These are phyloP conservation scores for Doryteuthis pealeii DNA, from an alignment of 1,140 invertebrate species.

Conservation along the genomic window DNA sequence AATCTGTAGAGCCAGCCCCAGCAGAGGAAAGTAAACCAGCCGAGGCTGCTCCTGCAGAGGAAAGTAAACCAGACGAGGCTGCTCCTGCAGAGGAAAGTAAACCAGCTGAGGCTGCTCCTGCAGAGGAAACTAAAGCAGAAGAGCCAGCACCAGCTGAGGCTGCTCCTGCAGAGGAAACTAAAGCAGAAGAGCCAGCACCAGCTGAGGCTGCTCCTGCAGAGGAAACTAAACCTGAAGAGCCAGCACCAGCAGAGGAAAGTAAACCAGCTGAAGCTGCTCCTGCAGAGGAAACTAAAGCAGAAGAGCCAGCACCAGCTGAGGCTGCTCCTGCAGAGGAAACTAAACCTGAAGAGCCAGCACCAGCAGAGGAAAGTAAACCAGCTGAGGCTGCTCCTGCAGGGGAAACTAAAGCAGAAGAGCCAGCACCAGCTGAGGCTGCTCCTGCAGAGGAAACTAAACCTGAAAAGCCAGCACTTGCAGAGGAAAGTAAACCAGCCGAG, in stretches of 20 bases:
- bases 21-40: neutral
- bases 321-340: too few relatives aligned
- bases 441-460: neutral
- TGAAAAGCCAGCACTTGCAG: neutral
- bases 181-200: neutral
- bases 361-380: too few relatives aligned
- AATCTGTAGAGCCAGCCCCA: neutral
- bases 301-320: too few relatives aligned
- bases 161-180: neutral
- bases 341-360: too few relatives aligned
- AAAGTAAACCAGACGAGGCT: neutral
- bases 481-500: neutral
- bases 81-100: too few relatives aligned
- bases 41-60: neutral
- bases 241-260: too few relatives aligned
- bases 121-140: neutral
- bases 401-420: neutral
- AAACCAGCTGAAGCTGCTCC: too few relatives aligned
- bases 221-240: neutral
- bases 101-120: neutral
- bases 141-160: too few relatives aligned
- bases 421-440: neutral
- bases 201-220: too few relatives aligned
- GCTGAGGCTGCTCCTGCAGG: neutral
- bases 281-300: too few relatives aligned